Percentiles rank a stretch among this genome's conserved stretches.
These are phyloP conservation scores for Amphibalanus amphitrite DNA, from an alignment of 1,140 invertebrate genomes.

Conservation along the genomic window DNA sequence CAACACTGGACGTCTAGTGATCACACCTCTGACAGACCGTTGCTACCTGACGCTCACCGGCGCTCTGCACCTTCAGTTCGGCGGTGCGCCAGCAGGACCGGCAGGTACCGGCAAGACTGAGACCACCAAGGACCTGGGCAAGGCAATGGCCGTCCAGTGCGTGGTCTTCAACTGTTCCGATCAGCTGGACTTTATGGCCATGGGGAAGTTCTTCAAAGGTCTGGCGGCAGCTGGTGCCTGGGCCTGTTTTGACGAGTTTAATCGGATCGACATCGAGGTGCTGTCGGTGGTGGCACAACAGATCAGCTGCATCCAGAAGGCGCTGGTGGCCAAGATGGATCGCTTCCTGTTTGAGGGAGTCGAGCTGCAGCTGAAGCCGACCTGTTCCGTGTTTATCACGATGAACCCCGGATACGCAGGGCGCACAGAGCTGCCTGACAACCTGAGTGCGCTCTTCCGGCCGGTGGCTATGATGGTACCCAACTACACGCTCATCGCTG, in stretches of 20 bases:
- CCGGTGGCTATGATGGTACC: slow-evolving; percentile 85
- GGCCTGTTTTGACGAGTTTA: slow-evolving; percentile 95
- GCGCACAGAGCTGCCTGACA: slow-evolving; percentile 41
- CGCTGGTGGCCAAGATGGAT: slow-evolving; percentile 53
- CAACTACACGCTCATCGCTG: slow-evolving; percentile 71
- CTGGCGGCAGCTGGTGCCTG: slow-evolving; percentile 78
- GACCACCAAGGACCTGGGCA: slow-evolving; percentile 84
- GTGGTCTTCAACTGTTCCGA: slow-evolving; percentile 91
- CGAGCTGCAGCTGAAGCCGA: slow-evolving; percentile 70
- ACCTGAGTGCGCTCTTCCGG: slow-evolving; percentile 64
- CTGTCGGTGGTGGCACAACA: slow-evolving; percentile 79
- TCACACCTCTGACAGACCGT: slow-evolving; percentile 64
- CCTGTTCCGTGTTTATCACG: slow-evolving; percentile 54
- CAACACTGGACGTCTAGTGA: slow-evolving; percentile 58
- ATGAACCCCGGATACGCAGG: slow-evolving; percentile 35
- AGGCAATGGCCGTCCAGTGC: slow-evolving; percentile 84
- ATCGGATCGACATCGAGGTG: slow-evolving; percentile 78
- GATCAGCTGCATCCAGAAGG: slow-evolving; percentile 64
- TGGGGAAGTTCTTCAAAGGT: slow-evolving; percentile 34
- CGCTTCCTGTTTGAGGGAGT: slow-evolving; percentile 80
- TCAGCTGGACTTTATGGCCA: slow-evolving; percentile 54
- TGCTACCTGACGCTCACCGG: slow-evolving; percentile 55
- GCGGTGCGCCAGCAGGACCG: slow-evolving; percentile 69
- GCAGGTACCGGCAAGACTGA: slow-evolving; percentile 91
- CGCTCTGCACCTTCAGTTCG: slow-evolving; percentile 59